phyloP scores from a whole-genome alignment of 1,140 invertebrate species.

The Eumeta japonica region DNA sequence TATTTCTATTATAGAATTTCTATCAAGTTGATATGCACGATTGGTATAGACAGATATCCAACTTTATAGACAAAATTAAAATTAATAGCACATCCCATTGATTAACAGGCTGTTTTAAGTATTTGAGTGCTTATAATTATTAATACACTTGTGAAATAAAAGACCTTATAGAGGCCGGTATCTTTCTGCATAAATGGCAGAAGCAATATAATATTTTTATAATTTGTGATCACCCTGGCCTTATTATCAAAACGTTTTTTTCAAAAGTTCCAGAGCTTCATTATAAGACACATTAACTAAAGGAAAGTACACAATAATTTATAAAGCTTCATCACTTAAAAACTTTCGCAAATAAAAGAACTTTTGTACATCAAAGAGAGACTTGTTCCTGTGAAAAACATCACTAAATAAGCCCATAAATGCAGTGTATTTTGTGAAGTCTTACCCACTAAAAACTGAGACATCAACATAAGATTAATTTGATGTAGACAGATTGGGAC shows the following conservation, averaged over 20 bases:
- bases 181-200: conserved; percentile 8
- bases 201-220: conserved; percentile 8
- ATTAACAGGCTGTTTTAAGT: conserved; percentile 14
- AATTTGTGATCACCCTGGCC: conserved; percentile 3
- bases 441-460: conserved; percentile 8
- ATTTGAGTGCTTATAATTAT: conserved; percentile 17
- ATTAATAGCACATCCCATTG: conserved; percentile 17
- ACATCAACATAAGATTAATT: conserved; percentile 11
- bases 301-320: conserved; percentile 9
- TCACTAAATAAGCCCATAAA: conserved; percentile 11
- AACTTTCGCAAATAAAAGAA: conserved; percentile 12
- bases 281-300: conserved; percentile 10
- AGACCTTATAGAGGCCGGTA: conserved; percentile 12
- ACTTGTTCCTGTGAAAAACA: conserved; percentile 9
- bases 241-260: conserved; percentile 14
- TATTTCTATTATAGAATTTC: conserved; percentile 7
- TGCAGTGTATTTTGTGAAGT: conserved; percentile 10
- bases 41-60: conserved; percentile 12
- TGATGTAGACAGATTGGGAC: too few species aligned
- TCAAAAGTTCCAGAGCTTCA: conserved; percentile 8
- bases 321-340: conserved; percentile 8
- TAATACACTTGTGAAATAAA: conserved; percentile 15
- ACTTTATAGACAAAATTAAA: conserved; percentile 10
- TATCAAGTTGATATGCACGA: conserved; percentile 14
- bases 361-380: conserved; percentile 11